A percentile compares a stretch with the other conserved stretches of the same genome.
phyloP scores from a whole-genome alignment of 1,140 invertebrate genomes.

The Papilio xuthus region DNA sequence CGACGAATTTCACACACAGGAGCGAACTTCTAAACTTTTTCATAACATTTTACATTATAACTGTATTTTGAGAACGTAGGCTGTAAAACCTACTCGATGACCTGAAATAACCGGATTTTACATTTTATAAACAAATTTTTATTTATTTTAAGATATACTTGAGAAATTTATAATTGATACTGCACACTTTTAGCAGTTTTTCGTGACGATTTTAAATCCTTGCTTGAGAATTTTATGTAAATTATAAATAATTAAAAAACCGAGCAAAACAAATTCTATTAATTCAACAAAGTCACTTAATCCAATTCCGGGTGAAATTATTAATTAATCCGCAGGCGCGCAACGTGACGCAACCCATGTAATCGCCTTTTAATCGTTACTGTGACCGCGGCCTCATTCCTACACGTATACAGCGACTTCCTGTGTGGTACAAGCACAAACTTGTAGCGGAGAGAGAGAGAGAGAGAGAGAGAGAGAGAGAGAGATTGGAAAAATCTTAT shows the following conservation, averaged over 20 bases:
- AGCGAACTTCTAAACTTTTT: not conserved
- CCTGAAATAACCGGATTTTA: too few relatives aligned
- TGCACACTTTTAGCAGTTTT: too few relatives aligned
- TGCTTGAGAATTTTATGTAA: not conserved
- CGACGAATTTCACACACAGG: slow-evolving; percentile 45
- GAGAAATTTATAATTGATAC: too few relatives aligned
- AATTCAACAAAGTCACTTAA: slow-evolving; percentile 36
- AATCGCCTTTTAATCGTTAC: slow-evolving; percentile 47
- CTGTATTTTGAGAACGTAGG: not conserved
- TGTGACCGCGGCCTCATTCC: slow-evolving; percentile 42
- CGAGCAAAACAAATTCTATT: slow-evolving; percentile 25
- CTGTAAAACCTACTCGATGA: too few relatives aligned
- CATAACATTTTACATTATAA: not conserved
- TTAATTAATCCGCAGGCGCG: slow-evolving; percentile 49
- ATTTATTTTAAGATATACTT: too few relatives aligned
- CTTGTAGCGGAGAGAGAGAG: not conserved
- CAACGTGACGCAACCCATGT: slow-evolving; percentile 50
- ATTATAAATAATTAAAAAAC: slow-evolving; percentile 9
- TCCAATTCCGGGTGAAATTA: slow-evolving; percentile 47
- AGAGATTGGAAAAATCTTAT: too few relatives aligned
- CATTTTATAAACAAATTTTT: too few relatives aligned
- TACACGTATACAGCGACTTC: not conserved
- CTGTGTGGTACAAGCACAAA: slow-evolving; percentile 15
- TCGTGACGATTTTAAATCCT: not conserved
- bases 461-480: too few relatives aligned